Evolutionary conservation across 2,797 vertebrate species (phyloP).

Genomic region (Ispidina picta): DNA sequence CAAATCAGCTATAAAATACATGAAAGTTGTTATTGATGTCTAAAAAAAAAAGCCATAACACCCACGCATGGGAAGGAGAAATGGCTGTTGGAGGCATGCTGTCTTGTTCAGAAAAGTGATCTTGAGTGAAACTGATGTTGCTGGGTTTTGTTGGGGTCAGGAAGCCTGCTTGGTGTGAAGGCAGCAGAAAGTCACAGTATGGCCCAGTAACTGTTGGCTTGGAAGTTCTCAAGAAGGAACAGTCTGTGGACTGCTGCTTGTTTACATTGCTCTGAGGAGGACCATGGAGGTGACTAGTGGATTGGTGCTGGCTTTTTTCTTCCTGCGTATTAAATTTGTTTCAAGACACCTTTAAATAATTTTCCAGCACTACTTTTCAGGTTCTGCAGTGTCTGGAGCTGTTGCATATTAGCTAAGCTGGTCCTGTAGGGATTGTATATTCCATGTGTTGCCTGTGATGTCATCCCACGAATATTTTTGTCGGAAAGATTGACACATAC

Average conservation of each 20-base stretch:
- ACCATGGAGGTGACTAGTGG: background rate
- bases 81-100: background rate
- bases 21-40: fast-evolving
- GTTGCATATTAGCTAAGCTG: background rate
- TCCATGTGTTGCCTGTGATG: background rate
- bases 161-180: background rate
- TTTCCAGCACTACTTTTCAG: background rate
- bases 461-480: background rate
- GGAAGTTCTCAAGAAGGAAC: background rate
- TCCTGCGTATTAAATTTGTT: background rate
- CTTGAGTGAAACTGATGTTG: background rate
- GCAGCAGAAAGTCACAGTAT: background rate
- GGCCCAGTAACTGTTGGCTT: fast-evolving
- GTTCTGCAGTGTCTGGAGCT: background rate
- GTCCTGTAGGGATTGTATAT: background rate
- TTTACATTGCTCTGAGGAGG: background rate
- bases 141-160: background rate
- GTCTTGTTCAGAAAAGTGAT: background rate
- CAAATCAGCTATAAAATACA: background rate
- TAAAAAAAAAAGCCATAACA: too few relatives aligned
- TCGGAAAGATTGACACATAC: background rate
- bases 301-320: background rate
- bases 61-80: background rate
- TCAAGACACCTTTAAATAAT: background rate
- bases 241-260: background rate